Evolutionary conservation across 1,140 invertebrate genomes (phyloP).

Genomic region (Oryctes rhinoceros): DNA sequence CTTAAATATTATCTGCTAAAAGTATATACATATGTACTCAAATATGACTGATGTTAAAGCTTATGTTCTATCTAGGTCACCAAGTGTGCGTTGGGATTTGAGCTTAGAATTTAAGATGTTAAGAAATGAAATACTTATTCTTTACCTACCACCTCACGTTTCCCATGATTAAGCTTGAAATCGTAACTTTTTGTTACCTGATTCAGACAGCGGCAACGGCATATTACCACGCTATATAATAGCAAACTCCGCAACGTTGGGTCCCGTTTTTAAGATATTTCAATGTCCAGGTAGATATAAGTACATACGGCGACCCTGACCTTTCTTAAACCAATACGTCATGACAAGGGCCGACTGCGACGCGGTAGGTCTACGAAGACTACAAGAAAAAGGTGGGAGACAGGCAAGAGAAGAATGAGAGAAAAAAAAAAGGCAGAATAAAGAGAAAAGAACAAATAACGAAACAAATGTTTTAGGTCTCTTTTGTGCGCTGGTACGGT

Average conservation of each 20-base stretch:
- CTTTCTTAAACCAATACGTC: conserved; percentile 31
- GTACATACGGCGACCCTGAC: conserved; percentile 10
- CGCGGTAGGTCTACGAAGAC: not conserved
- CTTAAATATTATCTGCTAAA: too few species aligned
- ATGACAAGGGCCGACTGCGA: not conserved
- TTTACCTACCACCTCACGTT: too few species aligned
- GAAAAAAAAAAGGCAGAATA: not conserved
- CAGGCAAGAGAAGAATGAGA: not conserved
- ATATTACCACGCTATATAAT: not conserved
- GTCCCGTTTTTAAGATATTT: not conserved
- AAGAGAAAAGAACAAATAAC: not conserved
- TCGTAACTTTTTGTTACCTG: too few species aligned
- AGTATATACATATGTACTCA: too few species aligned
- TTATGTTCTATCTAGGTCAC: too few species aligned
- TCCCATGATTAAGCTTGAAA: too few species aligned
- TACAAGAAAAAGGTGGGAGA: conserved; percentile 31
- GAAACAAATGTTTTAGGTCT: conserved; percentile 32
- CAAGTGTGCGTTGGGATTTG: too few species aligned
- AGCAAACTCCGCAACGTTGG: not conserved
- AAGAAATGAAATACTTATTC: too few species aligned
- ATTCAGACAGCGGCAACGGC: not conserved
- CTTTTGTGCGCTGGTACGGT: conserved; percentile 13
- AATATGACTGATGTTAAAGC: too few species aligned
- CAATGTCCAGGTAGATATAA: conserved; percentile 1
- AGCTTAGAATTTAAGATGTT: too few species aligned